Conservation (phyloP, 23 tunicate genomes). For the Phallusia fumigata region DNA sequence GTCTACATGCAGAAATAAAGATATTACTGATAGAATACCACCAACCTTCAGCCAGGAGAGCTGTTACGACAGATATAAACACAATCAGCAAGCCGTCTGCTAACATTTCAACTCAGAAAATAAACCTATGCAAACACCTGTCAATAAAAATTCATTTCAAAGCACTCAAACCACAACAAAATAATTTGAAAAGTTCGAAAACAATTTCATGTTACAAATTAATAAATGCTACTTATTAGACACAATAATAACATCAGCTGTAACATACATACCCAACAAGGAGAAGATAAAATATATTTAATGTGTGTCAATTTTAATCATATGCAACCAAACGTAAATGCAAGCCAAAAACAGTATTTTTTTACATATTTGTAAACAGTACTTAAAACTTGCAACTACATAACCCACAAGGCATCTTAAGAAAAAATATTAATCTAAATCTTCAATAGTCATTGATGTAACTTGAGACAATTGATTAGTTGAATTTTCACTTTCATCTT, state of each 20-base stretch:
- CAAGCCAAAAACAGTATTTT: too few relatives aligned
- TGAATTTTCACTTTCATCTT: constrained; percentile 7
- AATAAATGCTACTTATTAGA: not conserved
- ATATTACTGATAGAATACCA: not conserved
- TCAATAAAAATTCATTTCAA: not conserved
- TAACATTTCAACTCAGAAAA: constrained; percentile 37
- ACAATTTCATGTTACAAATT: not conserved
- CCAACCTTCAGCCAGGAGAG: constrained; percentile 85
- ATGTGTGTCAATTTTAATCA: too few relatives aligned
- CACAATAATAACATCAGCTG: not conserved
- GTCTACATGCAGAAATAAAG: not conserved
- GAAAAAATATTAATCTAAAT: constrained; percentile 34
- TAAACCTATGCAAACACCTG: not conserved
- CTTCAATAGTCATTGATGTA: constrained; percentile 52
- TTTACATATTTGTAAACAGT: too few relatives aligned
- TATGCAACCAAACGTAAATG: too few relatives aligned
- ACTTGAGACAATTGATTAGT: not conserved
- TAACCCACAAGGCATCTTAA: too few relatives aligned
- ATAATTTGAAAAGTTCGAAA: not conserved
- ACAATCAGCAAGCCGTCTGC: constrained; percentile 87
- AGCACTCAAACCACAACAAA: not conserved
- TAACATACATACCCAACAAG: too few relatives aligned
- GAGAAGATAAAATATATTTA: too few relatives aligned
- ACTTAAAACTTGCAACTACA: too few relatives aligned
- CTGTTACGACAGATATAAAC: constrained; percentile 76